Percentiles rank a stretch among this genome's conserved stretches.
These are phyloP conservation scores for Drosophila repletoides DNA, from an alignment of 1,140 invertebrate species.

Conservation along the genomic window DNA sequence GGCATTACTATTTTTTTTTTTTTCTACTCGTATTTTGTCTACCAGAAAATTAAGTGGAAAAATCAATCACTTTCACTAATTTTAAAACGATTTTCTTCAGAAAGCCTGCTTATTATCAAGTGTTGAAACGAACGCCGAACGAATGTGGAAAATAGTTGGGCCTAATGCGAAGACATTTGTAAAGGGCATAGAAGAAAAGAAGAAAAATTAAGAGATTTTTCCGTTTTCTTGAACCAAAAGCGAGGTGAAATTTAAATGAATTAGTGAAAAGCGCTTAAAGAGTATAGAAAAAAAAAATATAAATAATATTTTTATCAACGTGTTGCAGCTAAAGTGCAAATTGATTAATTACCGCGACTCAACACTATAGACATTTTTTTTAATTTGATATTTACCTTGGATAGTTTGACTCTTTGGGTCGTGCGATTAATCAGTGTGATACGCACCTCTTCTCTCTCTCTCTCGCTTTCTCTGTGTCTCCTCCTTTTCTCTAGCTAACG, in stretches of 20 bases:
- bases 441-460: slow-evolving; percentile 13
- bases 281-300: not conserved
- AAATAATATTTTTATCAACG: slow-evolving; percentile 42
- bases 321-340: slow-evolving; percentile 30
- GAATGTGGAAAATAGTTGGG: slow-evolving; percentile 31
- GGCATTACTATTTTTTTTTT: slow-evolving; percentile 63
- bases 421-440: slow-evolving; percentile 59
- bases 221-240: slow-evolving; percentile 32
- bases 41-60: slow-evolving; percentile 70
- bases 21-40: slow-evolving; percentile 35
- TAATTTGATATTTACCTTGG: not conserved
- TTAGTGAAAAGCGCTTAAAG: slow-evolving; percentile 34
- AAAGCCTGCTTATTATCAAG: slow-evolving; percentile 60
- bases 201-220: slow-evolving; percentile 52
- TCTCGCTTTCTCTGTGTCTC: not conserved
- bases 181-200: slow-evolving; percentile 23
- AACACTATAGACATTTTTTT: not conserved
- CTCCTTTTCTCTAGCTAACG: slow-evolving; percentile 10
- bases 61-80: slow-evolving; percentile 80
- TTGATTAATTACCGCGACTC: slow-evolving; percentile 61
- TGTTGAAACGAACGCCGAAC: slow-evolving; percentile 64
- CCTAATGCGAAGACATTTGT: slow-evolving; percentile 6
- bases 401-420: slow-evolving; percentile 15
- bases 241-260: slow-evolving; percentile 70
- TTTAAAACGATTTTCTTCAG: slow-evolving; percentile 69